Evolutionary conservation across 2,797 vertebrate genomes (phyloP).

Genomic region (Platyrinchus mystaceus): DNA sequence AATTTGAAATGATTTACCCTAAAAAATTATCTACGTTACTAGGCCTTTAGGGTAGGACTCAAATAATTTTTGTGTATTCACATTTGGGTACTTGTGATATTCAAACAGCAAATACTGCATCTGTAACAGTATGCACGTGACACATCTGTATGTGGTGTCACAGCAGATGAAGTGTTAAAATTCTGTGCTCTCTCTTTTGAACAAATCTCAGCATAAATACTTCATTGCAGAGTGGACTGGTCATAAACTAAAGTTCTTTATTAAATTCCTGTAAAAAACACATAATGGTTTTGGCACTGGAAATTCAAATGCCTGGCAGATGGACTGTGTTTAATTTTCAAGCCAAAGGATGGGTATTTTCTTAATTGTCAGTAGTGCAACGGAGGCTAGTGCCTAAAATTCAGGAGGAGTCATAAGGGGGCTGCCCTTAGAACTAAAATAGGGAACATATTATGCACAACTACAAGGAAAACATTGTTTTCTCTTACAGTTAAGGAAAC

Average conservation of each 20-base stretch:
- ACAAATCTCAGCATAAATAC: not conserved
- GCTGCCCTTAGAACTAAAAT: not conserved
- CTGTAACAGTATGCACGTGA: not conserved
- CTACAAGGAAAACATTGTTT: not conserved
- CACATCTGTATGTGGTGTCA: not conserved
- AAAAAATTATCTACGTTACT: not conserved
- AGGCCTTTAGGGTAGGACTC: not conserved
- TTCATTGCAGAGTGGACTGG: not conserved
- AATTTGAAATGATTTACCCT: not conserved
- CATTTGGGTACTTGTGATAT: accelerated
- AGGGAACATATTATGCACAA: not conserved
- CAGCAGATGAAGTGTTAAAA: not conserved
- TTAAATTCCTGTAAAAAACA: not conserved
- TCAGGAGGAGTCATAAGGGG: not conserved
- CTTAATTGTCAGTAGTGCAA: not conserved
- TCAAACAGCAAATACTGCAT: not conserved
- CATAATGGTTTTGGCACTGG: not conserved
- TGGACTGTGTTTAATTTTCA: not conserved
- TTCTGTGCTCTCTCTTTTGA: not conserved
- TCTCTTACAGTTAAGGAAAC: not conserved
- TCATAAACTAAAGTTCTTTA: not conserved
- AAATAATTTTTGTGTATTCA: not conserved
- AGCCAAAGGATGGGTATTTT: not conserved
- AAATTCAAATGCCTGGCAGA: not conserved
- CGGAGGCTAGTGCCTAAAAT: not conserved